Percentiles rank a stretch among this genome's conserved stretches.
phyloP scores from a whole-genome alignment of 1,140 invertebrate species.

The Drosophila oshimai region DNA sequence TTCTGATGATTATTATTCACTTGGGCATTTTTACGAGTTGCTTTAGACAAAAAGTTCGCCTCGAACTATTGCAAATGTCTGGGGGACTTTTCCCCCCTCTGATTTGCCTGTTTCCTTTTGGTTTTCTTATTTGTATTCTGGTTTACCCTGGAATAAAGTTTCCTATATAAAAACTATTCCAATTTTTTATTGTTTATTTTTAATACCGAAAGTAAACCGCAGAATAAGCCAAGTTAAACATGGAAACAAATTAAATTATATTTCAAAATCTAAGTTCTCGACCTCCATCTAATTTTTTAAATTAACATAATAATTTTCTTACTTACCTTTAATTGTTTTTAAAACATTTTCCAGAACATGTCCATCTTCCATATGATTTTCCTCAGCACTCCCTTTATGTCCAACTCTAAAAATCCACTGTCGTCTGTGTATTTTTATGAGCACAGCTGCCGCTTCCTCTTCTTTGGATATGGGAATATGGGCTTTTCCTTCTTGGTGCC shows the following conservation, averaged over 20 bases:
- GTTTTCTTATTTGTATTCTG: neutral
- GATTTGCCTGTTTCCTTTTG: neutral
- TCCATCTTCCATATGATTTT: neutral
- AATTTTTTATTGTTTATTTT: neutral
- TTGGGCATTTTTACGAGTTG: slow-evolving; percentile 82
- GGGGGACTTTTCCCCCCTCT: slow-evolving; percentile 20
- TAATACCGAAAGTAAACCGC: no score
- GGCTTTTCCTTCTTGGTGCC: slow-evolving; percentile 2
- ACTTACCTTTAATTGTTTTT: neutral
- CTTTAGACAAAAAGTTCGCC: slow-evolving; percentile 76
- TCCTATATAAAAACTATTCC: neutral
- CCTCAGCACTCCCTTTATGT: slow-evolving; percentile 30
- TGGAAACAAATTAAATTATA: no score
- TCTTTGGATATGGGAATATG: slow-evolving; percentile 20
- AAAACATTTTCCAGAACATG: neutral
- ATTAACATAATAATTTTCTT: neutral
- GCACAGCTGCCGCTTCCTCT: slow-evolving; percentile 58
- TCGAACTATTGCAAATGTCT: slow-evolving; percentile 71
- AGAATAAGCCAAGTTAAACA: no score
- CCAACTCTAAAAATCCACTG: slow-evolving; percentile 68
- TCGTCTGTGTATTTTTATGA: slow-evolving; percentile 66
- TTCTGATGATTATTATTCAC: slow-evolving; percentile 81
- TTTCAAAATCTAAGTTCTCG: no score
- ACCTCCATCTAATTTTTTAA: no score
- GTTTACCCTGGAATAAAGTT: neutral